Conservation (phyloP, 2,888 invertebrate species). For the Hecatera dysodea region DNA sequence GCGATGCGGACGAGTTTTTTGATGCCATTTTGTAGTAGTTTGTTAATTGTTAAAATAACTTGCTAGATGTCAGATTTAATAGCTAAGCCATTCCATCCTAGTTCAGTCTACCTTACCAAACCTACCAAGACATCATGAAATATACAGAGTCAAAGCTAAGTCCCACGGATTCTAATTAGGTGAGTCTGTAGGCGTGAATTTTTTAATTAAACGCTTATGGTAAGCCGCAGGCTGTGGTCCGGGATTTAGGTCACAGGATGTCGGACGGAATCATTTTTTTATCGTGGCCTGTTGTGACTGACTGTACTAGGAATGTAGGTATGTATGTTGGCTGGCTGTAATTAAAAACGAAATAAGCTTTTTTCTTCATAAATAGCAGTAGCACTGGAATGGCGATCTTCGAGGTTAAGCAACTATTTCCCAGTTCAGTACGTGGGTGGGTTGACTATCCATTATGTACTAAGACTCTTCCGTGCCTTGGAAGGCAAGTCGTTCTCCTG, state of each 20-base stretch:
- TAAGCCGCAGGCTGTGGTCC: conserved; percentile 52
- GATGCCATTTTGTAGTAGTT: no score
- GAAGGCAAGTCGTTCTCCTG: no score
- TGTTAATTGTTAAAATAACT: no score
- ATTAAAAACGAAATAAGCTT: neutral
- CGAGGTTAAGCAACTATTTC: no score
- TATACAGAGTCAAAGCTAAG: conserved; percentile 55
- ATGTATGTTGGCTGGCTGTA: neutral
- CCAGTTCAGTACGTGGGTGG: no score
- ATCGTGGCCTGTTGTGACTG: conserved; percentile 37
- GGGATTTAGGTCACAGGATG: conserved; percentile 62
- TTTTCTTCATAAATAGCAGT: no score
- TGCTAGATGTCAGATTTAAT: neutral
- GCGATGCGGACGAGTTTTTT: no score
- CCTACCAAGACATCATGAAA: conserved; percentile 49
- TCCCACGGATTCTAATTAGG: conserved; percentile 62
- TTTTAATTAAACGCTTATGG: conserved; percentile 71
- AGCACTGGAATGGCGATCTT: no score
- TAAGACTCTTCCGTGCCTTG: no score
- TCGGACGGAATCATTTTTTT: conserved; percentile 55
- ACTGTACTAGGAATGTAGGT: conserved; percentile 1
- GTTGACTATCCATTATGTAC: no score
- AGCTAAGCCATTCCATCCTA: neutral
- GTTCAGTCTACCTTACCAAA: conserved; percentile 2
- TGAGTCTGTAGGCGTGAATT: conserved; percentile 64